A percentile compares a stretch with the other conserved stretches of the same genome.
These are phyloP conservation scores for Agonum fuliginosum DNA, from an alignment of 2,888 invertebrate genomes.

Conservation along the genomic window DNA sequence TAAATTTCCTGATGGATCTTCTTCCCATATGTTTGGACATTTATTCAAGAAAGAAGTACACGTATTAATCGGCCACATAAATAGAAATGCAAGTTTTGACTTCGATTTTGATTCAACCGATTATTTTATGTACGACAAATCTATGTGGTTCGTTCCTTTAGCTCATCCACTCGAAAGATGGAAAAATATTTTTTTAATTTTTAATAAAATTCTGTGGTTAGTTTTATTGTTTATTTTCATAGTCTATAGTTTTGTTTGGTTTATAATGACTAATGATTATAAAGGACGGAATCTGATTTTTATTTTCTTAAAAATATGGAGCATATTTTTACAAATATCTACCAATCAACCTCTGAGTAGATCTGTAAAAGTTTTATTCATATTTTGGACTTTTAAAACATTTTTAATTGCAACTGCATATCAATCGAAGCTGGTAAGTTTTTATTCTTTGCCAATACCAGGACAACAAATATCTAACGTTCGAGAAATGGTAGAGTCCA, in stretches of 20 bases:
- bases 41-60: background rate
- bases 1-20: background rate
- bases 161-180: background rate
- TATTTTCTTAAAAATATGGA: background rate
- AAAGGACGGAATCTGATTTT: too few relatives aligned
- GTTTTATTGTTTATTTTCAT: too few relatives aligned
- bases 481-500: slow-evolving; percentile 7
- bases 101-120: slow-evolving; percentile 18
- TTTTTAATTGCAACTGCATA: slow-evolving; percentile 5
- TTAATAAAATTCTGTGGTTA: background rate
- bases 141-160: background rate
- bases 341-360: background rate
- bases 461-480: slow-evolving; percentile 19
- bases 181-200: slow-evolving; percentile 11
- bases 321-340: background rate
- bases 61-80: background rate
- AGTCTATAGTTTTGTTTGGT: too few relatives aligned
- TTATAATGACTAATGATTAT: too few relatives aligned
- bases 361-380: background rate
- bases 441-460: background rate
- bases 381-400: slow-evolving; percentile 12
- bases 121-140: background rate
- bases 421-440: slow-evolving; percentile 8
- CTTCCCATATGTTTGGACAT: background rate
- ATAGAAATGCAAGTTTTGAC: slow-evolving; percentile 7